Percentiles rank a stretch among this genome's conserved stretches.
These are phyloP conservation scores for Salvelinus alpinus DNA, from an alignment of 2,113 vertebrate species.

Conservation along the genomic window DNA sequence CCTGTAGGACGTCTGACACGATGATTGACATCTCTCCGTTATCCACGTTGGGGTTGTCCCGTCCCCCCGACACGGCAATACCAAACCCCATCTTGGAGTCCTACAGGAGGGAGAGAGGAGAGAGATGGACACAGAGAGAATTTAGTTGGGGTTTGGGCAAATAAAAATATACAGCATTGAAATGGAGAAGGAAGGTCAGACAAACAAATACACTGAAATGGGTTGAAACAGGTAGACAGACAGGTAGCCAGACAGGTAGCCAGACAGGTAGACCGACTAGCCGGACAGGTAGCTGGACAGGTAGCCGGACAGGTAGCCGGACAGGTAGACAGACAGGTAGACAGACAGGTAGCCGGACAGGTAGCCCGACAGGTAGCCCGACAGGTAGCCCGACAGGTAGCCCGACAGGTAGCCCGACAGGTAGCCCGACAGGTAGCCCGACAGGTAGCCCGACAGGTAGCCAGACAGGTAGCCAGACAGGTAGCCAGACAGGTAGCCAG, in stretches of 20 bases:
- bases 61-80: slow-evolving; percentile 92
- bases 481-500: too few relatives aligned
- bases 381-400: too few relatives aligned
- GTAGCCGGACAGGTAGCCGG: too few relatives aligned
- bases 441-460: too few relatives aligned
- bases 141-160: not conserved
- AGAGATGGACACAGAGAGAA: not conserved
- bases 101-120: slow-evolving; percentile 50
- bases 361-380: too few relatives aligned
- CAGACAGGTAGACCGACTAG: not conserved
- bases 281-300: not conserved
- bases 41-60: slow-evolving; percentile 93
- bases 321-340: too few relatives aligned
- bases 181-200: too few relatives aligned
- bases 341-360: too few relatives aligned
- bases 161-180: too few relatives aligned
- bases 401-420: too few relatives aligned
- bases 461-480: too few relatives aligned
- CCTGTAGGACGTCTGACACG: slow-evolving; percentile 89
- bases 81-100: slow-evolving; percentile 95
- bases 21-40: slow-evolving; percentile 93
- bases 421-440: too few relatives aligned
- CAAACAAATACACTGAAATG: not conserved
- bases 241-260: not conserved
- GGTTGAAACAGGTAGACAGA: not conserved